Percentiles rank a stretch among this genome's conserved stretches.
phyloP scores from a whole-genome alignment of 2,888 invertebrate species.

The Monoplex corrugatus region DNA sequence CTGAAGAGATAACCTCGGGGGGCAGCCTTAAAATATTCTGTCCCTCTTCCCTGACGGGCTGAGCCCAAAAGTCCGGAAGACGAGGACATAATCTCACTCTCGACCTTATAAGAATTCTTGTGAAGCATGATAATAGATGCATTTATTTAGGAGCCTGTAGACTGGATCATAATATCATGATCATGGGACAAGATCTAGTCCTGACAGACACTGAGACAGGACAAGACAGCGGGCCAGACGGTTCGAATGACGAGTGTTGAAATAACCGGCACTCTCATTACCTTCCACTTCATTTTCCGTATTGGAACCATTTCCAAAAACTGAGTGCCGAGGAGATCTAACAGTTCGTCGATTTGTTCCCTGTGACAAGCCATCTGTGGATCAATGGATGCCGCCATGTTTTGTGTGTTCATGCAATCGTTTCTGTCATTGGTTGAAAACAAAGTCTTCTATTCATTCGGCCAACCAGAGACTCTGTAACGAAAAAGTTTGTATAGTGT shows the following conservation, averaged over 20 bases:
- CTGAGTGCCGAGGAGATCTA: conserved; percentile 67
- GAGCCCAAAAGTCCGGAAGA: too few relatives aligned
- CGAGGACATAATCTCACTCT: too few relatives aligned
- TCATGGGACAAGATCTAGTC: too few relatives aligned
- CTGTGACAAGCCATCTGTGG: conserved; percentile 47
- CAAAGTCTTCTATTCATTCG: background rate
- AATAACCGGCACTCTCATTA: conserved; percentile 48
- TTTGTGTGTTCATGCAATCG: conserved; percentile 52
- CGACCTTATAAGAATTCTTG: too few relatives aligned
- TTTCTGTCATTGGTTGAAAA: conserved; percentile 56
- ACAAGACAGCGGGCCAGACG: too few relatives aligned
- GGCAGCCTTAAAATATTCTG: too few relatives aligned
- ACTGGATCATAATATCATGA: too few relatives aligned
- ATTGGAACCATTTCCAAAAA: conserved; percentile 77
- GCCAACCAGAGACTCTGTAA: conserved; percentile 16
- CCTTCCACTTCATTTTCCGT: conserved; percentile 73
- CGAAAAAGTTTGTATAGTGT: background rate
- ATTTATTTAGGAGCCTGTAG: too few relatives aligned
- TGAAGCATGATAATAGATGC: too few relatives aligned
- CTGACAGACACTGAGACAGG: too few relatives aligned
- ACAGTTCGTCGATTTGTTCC: conserved; percentile 49
- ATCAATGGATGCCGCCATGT: conserved; percentile 70
- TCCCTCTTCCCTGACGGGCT: too few relatives aligned
- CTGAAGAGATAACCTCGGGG: too few relatives aligned
- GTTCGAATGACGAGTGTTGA: background rate